Evolutionary conservation across 2,888 invertebrate species (phyloP), one percentile per base, ranked within the genome.

Genomic region (Biston stratarius): DNA sequence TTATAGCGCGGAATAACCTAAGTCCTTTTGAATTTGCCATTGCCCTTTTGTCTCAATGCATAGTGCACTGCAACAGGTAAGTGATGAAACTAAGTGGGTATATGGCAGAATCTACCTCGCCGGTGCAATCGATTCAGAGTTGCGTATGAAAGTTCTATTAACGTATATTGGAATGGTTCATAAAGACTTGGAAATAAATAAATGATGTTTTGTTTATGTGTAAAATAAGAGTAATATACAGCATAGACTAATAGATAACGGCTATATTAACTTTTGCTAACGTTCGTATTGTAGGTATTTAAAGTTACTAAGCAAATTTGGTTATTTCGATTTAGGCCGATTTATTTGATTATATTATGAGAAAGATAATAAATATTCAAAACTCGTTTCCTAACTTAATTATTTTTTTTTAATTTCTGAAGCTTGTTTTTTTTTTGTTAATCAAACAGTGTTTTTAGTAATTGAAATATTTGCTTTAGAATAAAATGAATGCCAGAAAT

Each of bases 141-240:
- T 24, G 40, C 38, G 14, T 38, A 58, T 47, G 11, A 52, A 24
- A 44, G 14, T 12, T 38, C 44, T 14, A 12, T 11, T 58, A 47
- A 58, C 58, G 58, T 58, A 6, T 47, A 36, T 58, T 58, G 47
- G 45, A 58, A 58, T 58, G 15, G 34, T 36, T 12, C 44, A 45
- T 36, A 34, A 6, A 7, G 38, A 38, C 38, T 38, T 38, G 6
- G 9, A 38, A 5, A 47, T 15, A 33, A 15, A 34, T 7, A 58
- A 47, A 15, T 15, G 15, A 11, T 11, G 36, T 56, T 44, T 42
- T 57, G 48, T 24, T 55, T 53, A 36, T 38, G 10, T 3, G 9
- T 8, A 11, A 33, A 11, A 51, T 10, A 10, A 15, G 33, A 11
- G 5, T 15, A 15, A n/a, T n/a, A n/a, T n/a, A n/a, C n/a, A n/a